Conservation (phyloP, 2,888 invertebrate species). For the Cryptocephalus primarius region DNA sequence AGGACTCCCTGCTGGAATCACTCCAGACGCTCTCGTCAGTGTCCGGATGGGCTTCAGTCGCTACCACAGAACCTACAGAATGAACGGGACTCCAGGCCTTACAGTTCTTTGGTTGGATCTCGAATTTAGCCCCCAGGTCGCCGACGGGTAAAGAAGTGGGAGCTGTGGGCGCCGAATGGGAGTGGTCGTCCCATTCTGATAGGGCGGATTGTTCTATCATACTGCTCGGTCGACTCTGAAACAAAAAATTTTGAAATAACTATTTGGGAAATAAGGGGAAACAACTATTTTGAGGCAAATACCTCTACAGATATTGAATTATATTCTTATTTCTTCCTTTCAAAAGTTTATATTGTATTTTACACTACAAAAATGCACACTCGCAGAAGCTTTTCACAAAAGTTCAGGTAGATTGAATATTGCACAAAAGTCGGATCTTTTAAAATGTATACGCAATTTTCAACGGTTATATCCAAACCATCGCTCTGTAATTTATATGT, state of each 20-base stretch:
- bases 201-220: constrained; percentile 46
- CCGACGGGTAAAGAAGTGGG: constrained; percentile 53
- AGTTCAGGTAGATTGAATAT: too few relatives aligned
- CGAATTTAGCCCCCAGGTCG: constrained; percentile 51
- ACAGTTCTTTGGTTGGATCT: constrained; percentile 65
- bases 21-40: constrained; percentile 73
- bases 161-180: constrained; percentile 59
- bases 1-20: constrained; percentile 57
- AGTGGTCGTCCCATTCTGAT: constrained; percentile 57
- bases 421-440: too few relatives aligned
- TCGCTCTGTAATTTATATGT: too few relatives aligned
- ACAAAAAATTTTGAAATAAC: constrained; percentile 6
- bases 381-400: too few relatives aligned
- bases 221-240: constrained; percentile 40
- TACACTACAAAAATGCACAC: too few relatives aligned
- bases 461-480: too few relatives aligned
- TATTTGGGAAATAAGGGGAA: too few relatives aligned
- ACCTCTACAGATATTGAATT: too few relatives aligned
- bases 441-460: too few relatives aligned
- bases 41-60: constrained; percentile 78
- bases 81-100: constrained; percentile 83
- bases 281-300: too few relatives aligned
- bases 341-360: too few relatives aligned
- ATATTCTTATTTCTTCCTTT: too few relatives aligned
- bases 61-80: constrained; percentile 74